phyloP scores from a whole-genome alignment of 2,797 vertebrate species.

The Anniella stebbinsi region DNA sequence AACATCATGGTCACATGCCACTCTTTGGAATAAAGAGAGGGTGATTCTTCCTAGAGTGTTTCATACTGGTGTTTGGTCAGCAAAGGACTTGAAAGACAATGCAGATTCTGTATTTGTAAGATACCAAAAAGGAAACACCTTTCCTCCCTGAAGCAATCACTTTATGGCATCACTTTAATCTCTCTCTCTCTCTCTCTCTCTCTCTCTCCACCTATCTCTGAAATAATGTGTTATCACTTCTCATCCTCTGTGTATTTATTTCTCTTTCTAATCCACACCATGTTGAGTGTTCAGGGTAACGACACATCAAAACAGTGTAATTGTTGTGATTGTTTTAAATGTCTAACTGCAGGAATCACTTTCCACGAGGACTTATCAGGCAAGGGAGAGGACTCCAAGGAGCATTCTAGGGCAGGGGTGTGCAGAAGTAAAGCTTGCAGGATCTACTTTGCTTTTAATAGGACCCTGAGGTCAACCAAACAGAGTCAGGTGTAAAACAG shows the following conservation, averaged over 20 bases:
- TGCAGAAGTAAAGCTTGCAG: no score
- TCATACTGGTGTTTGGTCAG: slow-evolving; percentile 24
- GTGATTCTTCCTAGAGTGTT: slow-evolving; percentile 3
- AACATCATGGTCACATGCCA: slow-evolving; percentile 10
- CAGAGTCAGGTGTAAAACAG: no score
- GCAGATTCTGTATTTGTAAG: slow-evolving; percentile 12
- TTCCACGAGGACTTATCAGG: background rate
- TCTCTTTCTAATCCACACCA: background rate
- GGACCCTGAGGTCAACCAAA: no score
- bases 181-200: background rate
- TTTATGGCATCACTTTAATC: background rate
- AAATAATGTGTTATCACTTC: background rate
- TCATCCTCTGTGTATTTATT: background rate
- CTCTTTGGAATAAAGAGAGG: slow-evolving; percentile 27
- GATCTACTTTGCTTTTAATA: no score
- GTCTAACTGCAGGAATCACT: background rate
- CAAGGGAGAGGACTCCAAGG: no score
- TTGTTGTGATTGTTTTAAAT: no score
- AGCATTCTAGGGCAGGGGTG: no score
- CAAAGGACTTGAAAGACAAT: background rate
- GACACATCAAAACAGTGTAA: background rate
- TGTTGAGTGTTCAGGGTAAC: background rate
- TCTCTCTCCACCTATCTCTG: background rate
- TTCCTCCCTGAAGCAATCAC: background rate
- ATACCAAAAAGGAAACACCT: slow-evolving; percentile 7